Base-by-base conservation (phyloP, 2,888 invertebrate species). In the Eristalis intricaria region DNA sequence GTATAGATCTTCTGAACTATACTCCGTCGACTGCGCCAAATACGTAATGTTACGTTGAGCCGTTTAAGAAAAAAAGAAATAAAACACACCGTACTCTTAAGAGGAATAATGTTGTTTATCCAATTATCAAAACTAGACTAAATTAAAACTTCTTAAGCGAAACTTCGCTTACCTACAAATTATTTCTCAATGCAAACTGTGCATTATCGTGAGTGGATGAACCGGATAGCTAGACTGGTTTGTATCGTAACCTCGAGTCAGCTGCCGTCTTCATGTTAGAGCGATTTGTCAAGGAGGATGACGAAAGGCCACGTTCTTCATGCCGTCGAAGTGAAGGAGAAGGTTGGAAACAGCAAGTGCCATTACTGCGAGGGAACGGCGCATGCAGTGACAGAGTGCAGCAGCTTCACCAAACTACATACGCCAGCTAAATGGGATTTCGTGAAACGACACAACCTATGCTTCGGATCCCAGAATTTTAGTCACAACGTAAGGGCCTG, bases 171-270 rank as follows among this genome's bases (percentile, higher is more conserved):
- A 26, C 26, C 26, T 26, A 2, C 26, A n/a, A n/a, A n/a, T n/a
- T n/a, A n/a, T n/a, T n/a, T n/a, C n/a, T n/a, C n/a, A n/a, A n/a
- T n/a, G n/a, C n/a, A n/a, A n/a, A n/a, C n/a, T n/a, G n/a, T n/a
- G n/a, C n/a, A n/a, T n/a, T n/a, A n/a, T n/a, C n/a, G n/a, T n/a
- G 66, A 58, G 7, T 81, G 81, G 70, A 10, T 74, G 38, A 64
- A 35, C 32, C 13, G 15, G 8, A n/a, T 65, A 11, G 78, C 71
- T 13, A 19, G 70, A n/a, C 15, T 78, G 4, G 56, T 78, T 2
- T 70, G 69, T 11, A 5, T 69, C n/a, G 56, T 71, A 19, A 65
- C 60, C 40, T 40, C 40, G 1, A 13, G 13, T 40, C 40, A 40
- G 15, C 11, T 15, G 4, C 40, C 40, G 13, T 40, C 40, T 1